Conservation (phyloP, 2,797 vertebrate genomes). For the Cossypha niveicapilla region DNA sequence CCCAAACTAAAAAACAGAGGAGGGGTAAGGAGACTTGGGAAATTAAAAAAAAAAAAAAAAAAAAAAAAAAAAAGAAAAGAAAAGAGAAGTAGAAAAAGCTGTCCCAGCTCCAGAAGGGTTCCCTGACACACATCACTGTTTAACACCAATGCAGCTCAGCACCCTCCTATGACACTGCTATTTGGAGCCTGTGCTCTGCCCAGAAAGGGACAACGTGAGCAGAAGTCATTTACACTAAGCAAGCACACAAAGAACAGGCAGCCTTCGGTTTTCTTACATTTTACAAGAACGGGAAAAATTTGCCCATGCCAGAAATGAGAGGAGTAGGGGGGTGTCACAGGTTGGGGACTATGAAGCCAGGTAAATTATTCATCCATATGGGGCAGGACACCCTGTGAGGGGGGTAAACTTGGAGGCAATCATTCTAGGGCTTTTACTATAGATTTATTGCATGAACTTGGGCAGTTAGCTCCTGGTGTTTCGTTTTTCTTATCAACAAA, state of each 20-base stretch:
- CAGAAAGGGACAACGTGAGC: rapidly evolving
- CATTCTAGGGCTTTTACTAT: not conserved
- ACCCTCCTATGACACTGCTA: not conserved
- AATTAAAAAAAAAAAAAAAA: not conserved
- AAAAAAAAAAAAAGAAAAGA: no score
- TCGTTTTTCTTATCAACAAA: not conserved
- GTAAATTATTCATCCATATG: not conserved
- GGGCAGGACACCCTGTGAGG: not conserved
- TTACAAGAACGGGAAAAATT: not conserved
- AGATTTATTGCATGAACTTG: not conserved
- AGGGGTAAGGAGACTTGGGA: not conserved
- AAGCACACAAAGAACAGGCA: not conserved
- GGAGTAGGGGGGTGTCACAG: no score
- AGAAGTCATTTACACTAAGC: not conserved
- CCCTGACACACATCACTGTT: not conserved
- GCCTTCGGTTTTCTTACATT: not conserved
- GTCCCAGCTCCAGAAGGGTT: rapidly evolving
- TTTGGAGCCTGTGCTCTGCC: not conserved
- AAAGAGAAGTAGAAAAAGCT: not conserved
- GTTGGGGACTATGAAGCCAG: not conserved
- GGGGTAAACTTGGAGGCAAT: not conserved
- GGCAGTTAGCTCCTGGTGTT: not conserved
- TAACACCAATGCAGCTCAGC: not conserved
- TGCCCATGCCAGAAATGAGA: not conserved
- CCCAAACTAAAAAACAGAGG: not conserved